These are phyloP conservation scores for Panulirus ornatus DNA, from an alignment of 1,140 invertebrate genomes.

Conservation along the genomic window DNA sequence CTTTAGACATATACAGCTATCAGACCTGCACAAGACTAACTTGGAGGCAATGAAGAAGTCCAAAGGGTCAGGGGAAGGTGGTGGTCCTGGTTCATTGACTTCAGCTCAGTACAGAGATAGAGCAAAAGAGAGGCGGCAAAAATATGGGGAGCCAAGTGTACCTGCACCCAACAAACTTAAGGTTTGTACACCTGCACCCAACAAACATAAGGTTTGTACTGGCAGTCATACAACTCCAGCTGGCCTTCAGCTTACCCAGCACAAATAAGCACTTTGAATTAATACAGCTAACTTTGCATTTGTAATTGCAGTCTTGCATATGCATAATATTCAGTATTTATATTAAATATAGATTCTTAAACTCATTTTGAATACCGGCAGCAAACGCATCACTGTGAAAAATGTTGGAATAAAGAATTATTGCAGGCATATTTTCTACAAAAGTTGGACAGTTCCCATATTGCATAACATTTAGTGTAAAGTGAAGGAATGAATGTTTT, in stretches of 20 bases:
- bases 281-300: neutral
- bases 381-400: neutral
- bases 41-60: constrained; percentile 84
- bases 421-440: no score
- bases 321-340: neutral
- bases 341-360: neutral
- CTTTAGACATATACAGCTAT: constrained; percentile 91
- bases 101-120: constrained; percentile 90
- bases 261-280: no score
- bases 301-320: neutral
- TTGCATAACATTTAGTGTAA: no score
- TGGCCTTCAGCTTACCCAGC: no score
- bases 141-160: constrained; percentile 92
- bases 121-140: constrained; percentile 95
- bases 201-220: constrained; percentile 72
- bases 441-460: no score
- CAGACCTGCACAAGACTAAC: constrained; percentile 97
- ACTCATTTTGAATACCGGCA: neutral
- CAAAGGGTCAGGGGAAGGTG: constrained; percentile 80
- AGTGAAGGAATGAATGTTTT: no score
- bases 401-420: no score
- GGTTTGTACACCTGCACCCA: constrained; percentile 81
- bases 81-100: constrained; percentile 75
- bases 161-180: constrained; percentile 81
- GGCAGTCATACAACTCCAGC: constrained; percentile 17